Conservation (phyloP, 2,888 invertebrate genomes). For the Diarsia rubi region DNA sequence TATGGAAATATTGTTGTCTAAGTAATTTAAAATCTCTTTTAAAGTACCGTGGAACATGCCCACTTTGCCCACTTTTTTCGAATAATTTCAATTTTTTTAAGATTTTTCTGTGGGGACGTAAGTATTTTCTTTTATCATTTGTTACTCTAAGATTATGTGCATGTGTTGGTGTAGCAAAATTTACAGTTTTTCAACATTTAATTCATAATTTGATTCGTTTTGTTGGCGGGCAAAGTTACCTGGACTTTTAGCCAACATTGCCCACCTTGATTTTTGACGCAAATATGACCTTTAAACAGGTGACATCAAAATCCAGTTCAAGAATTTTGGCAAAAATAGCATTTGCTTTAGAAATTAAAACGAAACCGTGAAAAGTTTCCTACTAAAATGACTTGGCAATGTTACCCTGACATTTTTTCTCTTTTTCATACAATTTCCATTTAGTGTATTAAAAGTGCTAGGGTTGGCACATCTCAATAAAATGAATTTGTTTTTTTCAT, state of each 20-base stretch:
- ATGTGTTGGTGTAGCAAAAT: neutral
- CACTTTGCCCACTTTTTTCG: slow-evolving; percentile 4
- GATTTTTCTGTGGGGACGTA: slow-evolving; percentile 2
- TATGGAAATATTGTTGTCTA: too few relatives aligned
- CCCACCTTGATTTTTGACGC: slow-evolving; percentile 18
- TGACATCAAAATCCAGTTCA: neutral
- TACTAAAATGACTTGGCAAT: neutral
- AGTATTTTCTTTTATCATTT: neutral
- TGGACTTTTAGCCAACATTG: slow-evolving; percentile 17
- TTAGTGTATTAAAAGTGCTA: neutral
- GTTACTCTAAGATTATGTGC: neutral
- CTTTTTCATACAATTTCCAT: slow-evolving; percentile 1
- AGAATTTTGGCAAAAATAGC: slow-evolving; percentile 9
- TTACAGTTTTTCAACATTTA: neutral
- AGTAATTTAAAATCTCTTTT: too few relatives aligned
- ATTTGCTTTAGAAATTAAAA: neutral
- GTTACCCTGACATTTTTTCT: slow-evolving; percentile 2
- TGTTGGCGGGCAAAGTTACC: slow-evolving; percentile 9
- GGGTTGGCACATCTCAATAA: neutral
- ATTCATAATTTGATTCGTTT: slow-evolving; percentile 3
- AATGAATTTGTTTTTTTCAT: too few relatives aligned
- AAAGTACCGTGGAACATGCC: slow-evolving; percentile 1
- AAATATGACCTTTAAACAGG: neutral
- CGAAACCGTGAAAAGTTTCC: neutral
- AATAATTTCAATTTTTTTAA: neutral